Evolutionary conservation across 2,797 vertebrate species (phyloP), one percentile per base, ranked within the genome.

Genomic region (Bradypodion ventrale): DNA sequence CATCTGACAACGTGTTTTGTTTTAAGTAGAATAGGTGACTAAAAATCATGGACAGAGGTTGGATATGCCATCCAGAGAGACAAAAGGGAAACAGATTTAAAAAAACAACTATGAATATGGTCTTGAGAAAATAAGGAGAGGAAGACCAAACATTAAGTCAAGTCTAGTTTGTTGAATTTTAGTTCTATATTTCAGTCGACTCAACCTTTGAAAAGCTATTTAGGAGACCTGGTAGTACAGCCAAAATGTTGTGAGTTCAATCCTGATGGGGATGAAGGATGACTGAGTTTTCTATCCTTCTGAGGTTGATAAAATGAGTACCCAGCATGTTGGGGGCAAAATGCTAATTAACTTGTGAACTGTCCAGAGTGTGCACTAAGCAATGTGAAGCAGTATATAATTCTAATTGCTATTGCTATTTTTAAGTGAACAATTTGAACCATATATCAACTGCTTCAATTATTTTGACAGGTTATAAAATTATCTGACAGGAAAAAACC

Each of bases 21-120:
- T 87, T 87, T 21, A 46, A 49, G 44, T 4, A 23, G 13, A 2
- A 74, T 8, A 23, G 29, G 4, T 25, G 0, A 0, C 63, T 83
- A 83, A 88, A 83, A 87, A 89, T 4, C 2, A 5, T 2, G 56
- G 75, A 35, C 7, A 81, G 7, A 6, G 44, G 68, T 75, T 85
- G 63, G 84, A 52, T 32, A 10, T 35, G 46, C 35, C 60, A 84
- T 68, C 62, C 81, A n/a, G 40, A 1, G 5, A 52, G 72, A 15
- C 23, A 32, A 65, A 32, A 16, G 13, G n/a, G 56, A 35, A 42
- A 42, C 32, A 10, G n/a, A 4, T 56, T 19, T 21, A 7, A 25
- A 70, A n/a, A n/a, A n/a, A n/a, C n/a, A 8, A 4, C 19, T 32
- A 8, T 35, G 32, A 52, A 44, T 56, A 35, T 23, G n/a, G 44